These are phyloP conservation scores for Drosophila suzukii DNA, from an alignment of 1,140 invertebrate species.

Conservation along the genomic window DNA sequence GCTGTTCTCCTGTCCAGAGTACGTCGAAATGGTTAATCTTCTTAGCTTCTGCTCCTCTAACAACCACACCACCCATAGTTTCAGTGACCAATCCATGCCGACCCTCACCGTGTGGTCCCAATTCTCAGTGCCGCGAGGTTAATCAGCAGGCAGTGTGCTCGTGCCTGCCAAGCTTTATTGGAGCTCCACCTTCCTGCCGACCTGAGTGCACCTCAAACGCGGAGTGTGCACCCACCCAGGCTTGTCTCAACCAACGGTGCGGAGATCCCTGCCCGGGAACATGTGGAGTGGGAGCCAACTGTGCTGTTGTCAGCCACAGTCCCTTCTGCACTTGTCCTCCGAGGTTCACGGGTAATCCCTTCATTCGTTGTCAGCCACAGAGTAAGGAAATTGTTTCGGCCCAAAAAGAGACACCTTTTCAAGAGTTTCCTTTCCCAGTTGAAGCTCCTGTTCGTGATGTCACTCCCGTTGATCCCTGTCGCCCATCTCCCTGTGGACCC, in stretches of 20 bases:
- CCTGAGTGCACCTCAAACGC: slow-evolving; percentile 90
- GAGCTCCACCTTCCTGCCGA: slow-evolving; percentile 89
- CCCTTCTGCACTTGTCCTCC: slow-evolving; percentile 91
- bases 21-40: slow-evolving; percentile 76
- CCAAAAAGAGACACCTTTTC: neutral
- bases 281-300: slow-evolving; percentile 90
- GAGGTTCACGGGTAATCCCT: slow-evolving; percentile 92
- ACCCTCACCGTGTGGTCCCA: slow-evolving; percentile 92
- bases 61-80: slow-evolving; percentile 85
- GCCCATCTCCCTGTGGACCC: slow-evolving; percentile 90
- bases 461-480: slow-evolving; percentile 87
- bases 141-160: slow-evolving; percentile 89
- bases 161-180: slow-evolving; percentile 88
- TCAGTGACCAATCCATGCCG: slow-evolving; percentile 87
- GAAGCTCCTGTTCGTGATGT: slow-evolving; percentile 84
- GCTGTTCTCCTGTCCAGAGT: slow-evolving; percentile 85
- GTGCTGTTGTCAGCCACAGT: slow-evolving; percentile 92
- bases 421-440: slow-evolving; percentile 63
- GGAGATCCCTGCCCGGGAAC: slow-evolving; percentile 91
- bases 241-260: slow-evolving; percentile 90
- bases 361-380: slow-evolving; percentile 87
- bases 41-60: neutral
- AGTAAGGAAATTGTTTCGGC: slow-evolving; percentile 60
- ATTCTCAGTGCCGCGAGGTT: slow-evolving; percentile 90
- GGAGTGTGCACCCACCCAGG: slow-evolving; percentile 88